phyloP scores from a whole-genome alignment of 2,113 vertebrate genomes.

The Genyomyrus donnyi region DNA sequence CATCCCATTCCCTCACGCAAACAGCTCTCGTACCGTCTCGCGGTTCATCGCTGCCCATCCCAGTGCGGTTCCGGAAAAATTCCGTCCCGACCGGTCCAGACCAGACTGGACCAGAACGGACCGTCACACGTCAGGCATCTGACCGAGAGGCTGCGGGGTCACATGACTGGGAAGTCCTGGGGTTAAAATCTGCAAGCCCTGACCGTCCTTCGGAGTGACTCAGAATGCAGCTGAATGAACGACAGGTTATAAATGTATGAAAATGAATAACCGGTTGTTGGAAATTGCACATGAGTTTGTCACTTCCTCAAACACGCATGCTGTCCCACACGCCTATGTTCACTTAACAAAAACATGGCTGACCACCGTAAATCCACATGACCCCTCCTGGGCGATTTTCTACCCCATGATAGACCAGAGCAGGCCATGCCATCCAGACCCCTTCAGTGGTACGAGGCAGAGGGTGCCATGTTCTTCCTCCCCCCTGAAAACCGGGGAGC shows the following conservation, averaged over 20 bases:
- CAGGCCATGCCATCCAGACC: neutral
- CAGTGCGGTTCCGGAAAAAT: neutral
- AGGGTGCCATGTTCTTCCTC: neutral
- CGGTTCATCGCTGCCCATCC: neutral
- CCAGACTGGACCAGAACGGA: neutral
- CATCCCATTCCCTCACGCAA: neutral
- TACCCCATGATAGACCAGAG: neutral
- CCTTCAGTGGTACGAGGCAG: neutral
- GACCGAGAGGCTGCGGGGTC: neutral
- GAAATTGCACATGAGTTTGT: neutral
- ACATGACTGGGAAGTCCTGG: neutral
- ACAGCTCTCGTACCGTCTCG: neutral
- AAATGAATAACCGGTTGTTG: neutral
- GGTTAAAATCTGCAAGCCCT: neutral
- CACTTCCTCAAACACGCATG: neutral
- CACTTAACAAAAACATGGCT: neutral
- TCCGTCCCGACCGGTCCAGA: neutral
- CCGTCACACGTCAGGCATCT: neutral
- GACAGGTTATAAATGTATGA: neutral
- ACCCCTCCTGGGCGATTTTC: neutral
- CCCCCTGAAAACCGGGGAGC: neutral
- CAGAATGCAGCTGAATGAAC: neutral
- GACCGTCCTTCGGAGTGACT: neutral
- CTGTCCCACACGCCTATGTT: neutral
- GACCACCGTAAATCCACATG: neutral